Evolutionary conservation across 2,888 invertebrate genomes (phyloP).

Genomic region (Scaptomyza cyrtandrae): DNA sequence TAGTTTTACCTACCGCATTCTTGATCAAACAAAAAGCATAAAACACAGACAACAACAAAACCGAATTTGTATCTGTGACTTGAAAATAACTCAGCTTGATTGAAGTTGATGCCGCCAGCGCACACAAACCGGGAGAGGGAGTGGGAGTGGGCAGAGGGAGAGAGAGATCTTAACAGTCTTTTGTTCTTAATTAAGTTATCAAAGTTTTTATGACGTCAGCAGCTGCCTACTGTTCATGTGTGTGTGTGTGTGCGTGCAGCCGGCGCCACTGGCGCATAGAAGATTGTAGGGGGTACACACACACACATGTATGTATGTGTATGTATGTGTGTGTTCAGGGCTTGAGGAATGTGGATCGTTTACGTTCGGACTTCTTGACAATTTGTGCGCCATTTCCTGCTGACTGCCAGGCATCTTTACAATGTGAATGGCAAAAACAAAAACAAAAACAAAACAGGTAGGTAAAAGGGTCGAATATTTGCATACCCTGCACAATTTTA

Average conservation of each 20-base stretch:
- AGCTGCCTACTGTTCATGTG: slow-evolving; percentile 15
- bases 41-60: slow-evolving; percentile 31
- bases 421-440: slow-evolving; percentile 19
- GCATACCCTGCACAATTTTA: slow-evolving; percentile 21
- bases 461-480: background rate
- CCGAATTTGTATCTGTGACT: slow-evolving; percentile 39
- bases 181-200: slow-evolving; percentile 75
- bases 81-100: slow-evolving; percentile 27
- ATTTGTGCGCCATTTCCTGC: slow-evolving; percentile 58
- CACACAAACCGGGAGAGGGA: too few relatives aligned
- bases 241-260: slow-evolving; percentile 22
- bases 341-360: slow-evolving; percentile 44
- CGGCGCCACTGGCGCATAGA: slow-evolving; percentile 59
- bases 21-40: slow-evolving; percentile 64
- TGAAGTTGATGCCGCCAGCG: slow-evolving; percentile 24
- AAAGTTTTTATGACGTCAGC: slow-evolving; percentile 78
- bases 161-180: slow-evolving; percentile 15
- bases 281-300: slow-evolving; percentile 5
- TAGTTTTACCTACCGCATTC: slow-evolving; percentile 80
- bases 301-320: too few relatives aligned
- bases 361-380: slow-evolving; percentile 44
- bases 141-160: rapidly evolving
- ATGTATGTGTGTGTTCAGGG: background rate
- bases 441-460: background rate
- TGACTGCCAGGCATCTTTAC: slow-evolving; percentile 26